Base-by-base conservation (phyloP, 1,140 invertebrate genomes). In the Drosophila persimilis region DNA sequence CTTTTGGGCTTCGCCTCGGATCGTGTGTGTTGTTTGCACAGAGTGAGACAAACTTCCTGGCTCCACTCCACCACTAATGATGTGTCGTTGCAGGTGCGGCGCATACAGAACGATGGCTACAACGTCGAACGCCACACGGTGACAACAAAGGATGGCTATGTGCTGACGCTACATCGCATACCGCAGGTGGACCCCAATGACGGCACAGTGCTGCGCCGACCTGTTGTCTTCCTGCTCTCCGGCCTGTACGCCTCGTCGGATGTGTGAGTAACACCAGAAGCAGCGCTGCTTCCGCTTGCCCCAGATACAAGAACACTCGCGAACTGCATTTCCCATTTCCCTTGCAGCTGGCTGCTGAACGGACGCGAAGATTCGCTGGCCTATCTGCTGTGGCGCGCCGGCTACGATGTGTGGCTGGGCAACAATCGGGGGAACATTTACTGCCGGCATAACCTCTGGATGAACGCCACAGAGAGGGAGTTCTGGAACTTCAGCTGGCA, bases 341-440 rank as follows among this genome's bases (percentile, higher is more conserved):
- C 0, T 46, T 54, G 13, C 61, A 89, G 86, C 3, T 91, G 90
- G 90, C 48, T 91, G 47, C 67, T 91, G 0, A 91, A 90, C 46
- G 90, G 89, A 9, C 75, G 77, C 1, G 89, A 91, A 44, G 90
- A 90, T 60, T 90, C 89, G 11, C 48, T 91, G 39, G 93, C 92
- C 3, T 95, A 94, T 77, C 91, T 94, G n/a, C 89, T 97, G 44
- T 95, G 94, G 9, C 95, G 96, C 60, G 91, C 90, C 6, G 94
- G 94, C 3, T 95, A 93, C 59, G 95, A 95, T 66, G 95, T 96
- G 2, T 96, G 95, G 95, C 77, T 96, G 77, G 95, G 94, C 2
- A 96, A 96, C 83, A 93, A 93, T 24, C 91, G 96, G 31, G 95
- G 95, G 13, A 95, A 94, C 65, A 92, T 92, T 4, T 95, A 95